These are phyloP conservation scores for Albula glossodonta DNA, from an alignment of 2,113 vertebrate species.

Conservation along the genomic window DNA sequence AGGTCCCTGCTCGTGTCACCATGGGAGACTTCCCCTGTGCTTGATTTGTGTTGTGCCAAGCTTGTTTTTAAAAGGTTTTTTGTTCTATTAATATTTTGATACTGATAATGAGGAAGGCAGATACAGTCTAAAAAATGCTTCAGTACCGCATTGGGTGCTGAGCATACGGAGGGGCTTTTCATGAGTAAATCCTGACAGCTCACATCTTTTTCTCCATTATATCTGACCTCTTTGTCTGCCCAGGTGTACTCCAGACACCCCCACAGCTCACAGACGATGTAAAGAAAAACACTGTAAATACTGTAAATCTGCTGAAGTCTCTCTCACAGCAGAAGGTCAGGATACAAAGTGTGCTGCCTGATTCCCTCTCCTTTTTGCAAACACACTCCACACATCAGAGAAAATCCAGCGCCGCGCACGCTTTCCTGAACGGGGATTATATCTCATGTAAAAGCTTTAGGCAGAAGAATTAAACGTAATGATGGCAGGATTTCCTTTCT, in stretches of 20 bases:
- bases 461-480: slow-evolving; percentile 6
- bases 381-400: not conserved
- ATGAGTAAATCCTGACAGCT: not conserved
- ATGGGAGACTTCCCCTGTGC: slow-evolving; percentile 3
- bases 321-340: not conserved
- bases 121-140: not conserved
- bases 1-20: slow-evolving; percentile 10
- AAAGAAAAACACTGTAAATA: not conserved
- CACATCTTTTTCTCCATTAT: not conserved
- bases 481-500: not conserved
- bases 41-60: slow-evolving; percentile 15
- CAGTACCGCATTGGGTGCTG: not conserved
- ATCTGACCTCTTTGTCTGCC: not conserved
- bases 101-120: slow-evolving; percentile 30
- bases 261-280: not conserved
- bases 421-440: not conserved
- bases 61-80: not conserved
- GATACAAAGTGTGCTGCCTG: not conserved
- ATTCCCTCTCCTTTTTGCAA: not conserved
- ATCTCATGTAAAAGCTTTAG: not conserved
- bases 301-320: not conserved
- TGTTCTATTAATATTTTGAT: slow-evolving; percentile 31
- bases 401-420: not conserved
- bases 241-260: not conserved
- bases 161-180: not conserved